phyloP scores from a whole-genome alignment of 2,797 vertebrate species.

The Mallotus villosus region DNA sequence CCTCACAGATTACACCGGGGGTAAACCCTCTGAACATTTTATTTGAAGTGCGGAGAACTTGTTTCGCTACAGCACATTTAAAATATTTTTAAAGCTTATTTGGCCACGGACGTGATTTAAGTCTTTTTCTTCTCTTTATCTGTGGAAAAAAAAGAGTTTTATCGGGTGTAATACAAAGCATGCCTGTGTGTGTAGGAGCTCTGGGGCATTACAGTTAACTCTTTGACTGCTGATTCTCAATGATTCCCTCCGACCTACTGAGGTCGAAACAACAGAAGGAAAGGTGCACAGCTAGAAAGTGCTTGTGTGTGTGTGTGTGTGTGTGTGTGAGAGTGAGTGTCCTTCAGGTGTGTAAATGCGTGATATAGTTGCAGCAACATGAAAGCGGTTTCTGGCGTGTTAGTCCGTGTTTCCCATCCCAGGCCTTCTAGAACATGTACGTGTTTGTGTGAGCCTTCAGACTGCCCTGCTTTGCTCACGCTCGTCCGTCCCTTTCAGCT shows the following conservation, averaged over 20 bases:
- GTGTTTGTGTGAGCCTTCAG: conserved; percentile 8
- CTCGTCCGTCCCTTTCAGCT: background rate
- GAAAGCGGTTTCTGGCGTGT: conserved; percentile 22
- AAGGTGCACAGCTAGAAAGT: background rate
- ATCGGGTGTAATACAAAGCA: conserved; percentile 50
- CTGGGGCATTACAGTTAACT: conserved; percentile 55
- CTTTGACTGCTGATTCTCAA: conserved; percentile 44
- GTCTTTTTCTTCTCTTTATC: conserved; percentile 45
- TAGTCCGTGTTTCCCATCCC: conserved; percentile 15
- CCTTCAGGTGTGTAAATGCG: conserved; percentile 9
- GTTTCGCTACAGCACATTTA: conserved; percentile 57
- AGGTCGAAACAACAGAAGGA: background rate
- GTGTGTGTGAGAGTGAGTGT: conserved; percentile 17
- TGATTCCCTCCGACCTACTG: background rate
- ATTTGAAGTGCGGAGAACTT: conserved; percentile 59
- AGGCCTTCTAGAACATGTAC: background rate
- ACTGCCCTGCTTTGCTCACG: background rate
- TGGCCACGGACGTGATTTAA: conserved; percentile 60
- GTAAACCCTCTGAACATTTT: conserved; percentile 57
- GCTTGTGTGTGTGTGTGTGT: conserved; percentile 12
- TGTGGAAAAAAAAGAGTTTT: conserved; percentile 23
- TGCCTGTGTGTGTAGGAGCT: conserved; percentile 50
- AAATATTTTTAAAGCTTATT: conserved; percentile 68
- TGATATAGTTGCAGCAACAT: conserved; percentile 10
- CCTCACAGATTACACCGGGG: conserved; percentile 52